Evolutionary conservation across 1,140 invertebrate genomes (phyloP), one percentile per base, ranked within the genome.

Genomic region (Drosophila lacteicornis): DNA sequence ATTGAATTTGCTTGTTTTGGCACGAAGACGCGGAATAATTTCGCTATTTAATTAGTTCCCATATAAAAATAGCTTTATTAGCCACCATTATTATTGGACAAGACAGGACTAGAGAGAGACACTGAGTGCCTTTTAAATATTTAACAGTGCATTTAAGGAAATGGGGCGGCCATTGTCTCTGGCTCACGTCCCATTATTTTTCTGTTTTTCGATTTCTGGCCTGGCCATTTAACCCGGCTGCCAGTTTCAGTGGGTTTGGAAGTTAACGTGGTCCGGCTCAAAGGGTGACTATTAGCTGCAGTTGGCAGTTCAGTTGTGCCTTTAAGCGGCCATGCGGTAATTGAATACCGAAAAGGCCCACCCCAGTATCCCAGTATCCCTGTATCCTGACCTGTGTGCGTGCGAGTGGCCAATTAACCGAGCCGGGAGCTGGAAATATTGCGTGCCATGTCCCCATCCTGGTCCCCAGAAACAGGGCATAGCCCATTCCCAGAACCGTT

Each of bases 41-140:
- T 46, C 56, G 47, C 49, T 13, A 74, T 69, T 46, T 63, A 58
- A 67, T 79, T 68, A 59, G 57, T 60, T 56, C 33, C 55, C 50
- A 63, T 87, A 86, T 79, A 79, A 82, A 79, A 82, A 85, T 85
- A 86, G 70, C 77, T 87, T 40, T 56, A 71, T 82, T 78, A 86
- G 50, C 61, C 57, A 53, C 30, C 53, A 62, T 50, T 66, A 36
- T 58, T 58, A 66, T 45, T 38, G 22, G 22, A 7, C 38, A 15
- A 6, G 22, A 46, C 33, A 5, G 9, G 19, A 6, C 27, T 9
- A 4, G 25, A 19, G 49, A 19, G 19, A 42, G n/a, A 47, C 33
- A 25, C 22, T 33, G 33, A 36, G 33, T 11, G 42, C 30, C 51
- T 1, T 77, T 69, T 79, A 62, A 79, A 79, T 70, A 79, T 71